A percentile compares a stretch with the other conserved stretches of the same genome.
These are phyloP conservation scores for Hemibagrus wyckioides DNA, from an alignment of 2,113 vertebrate species.

Conservation along the genomic window DNA sequence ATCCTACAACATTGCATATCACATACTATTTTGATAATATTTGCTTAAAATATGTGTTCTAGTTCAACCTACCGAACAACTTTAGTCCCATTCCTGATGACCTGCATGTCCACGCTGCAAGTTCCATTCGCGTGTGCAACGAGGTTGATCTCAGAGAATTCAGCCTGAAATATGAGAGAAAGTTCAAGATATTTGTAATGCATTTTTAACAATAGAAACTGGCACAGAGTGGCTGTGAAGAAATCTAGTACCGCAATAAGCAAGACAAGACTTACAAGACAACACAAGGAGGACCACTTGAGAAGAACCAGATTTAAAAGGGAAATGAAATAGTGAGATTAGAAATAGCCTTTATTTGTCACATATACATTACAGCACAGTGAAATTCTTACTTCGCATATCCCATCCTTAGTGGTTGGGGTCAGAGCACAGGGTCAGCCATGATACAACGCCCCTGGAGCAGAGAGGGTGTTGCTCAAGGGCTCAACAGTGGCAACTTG, in stretches of 20 bases:
- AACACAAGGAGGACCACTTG: not conserved
- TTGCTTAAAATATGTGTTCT: not conserved
- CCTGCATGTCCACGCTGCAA: slow-evolving; percentile 91
- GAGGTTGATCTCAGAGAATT: slow-evolving; percentile 96
- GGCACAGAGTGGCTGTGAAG: not conserved
- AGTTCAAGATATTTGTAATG: not conserved
- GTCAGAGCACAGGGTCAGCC: too few species aligned
- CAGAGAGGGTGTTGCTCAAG: too few species aligned
- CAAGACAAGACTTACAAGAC: not conserved
- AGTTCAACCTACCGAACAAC: slow-evolving; percentile 83
- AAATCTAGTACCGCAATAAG: not conserved
- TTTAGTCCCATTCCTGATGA: slow-evolving; percentile 85
- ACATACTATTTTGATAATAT: not conserved
- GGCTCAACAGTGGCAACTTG: too few species aligned
- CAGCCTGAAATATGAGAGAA: slow-evolving; percentile 75
- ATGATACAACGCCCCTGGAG: too few species aligned
- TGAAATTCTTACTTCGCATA: too few species aligned
- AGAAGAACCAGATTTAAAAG: not conserved
- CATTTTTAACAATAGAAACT: not conserved
- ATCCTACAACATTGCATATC: not conserved
- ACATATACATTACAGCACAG: too few species aligned
- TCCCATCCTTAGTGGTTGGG: too few species aligned
- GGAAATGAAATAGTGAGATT: not conserved
- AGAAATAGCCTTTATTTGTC: too few species aligned
- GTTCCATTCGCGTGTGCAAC: slow-evolving; percentile 89